Base-by-base conservation (phyloP, 2,888 invertebrate species). In the Drosophila limbata region DNA sequence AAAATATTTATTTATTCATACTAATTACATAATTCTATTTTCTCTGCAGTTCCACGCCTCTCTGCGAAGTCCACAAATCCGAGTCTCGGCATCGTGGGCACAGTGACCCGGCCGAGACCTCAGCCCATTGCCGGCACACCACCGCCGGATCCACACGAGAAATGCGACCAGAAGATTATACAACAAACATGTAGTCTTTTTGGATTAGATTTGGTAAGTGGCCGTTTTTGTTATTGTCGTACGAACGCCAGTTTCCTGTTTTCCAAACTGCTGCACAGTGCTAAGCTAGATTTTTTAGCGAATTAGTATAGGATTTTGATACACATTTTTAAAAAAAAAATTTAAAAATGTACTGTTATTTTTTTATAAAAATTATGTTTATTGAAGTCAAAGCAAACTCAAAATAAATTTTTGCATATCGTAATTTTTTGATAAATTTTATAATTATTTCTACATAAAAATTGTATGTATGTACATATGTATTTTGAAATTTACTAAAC, bases 101-200 rank as follows among this genome's bases (percentile, higher is more conserved):
- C 93, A 37, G 93, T 94, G 52, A 94, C 95, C n/a, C 93, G 97
- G 63, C 97, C 97, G 0, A 94, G 97, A 77, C 97, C 98, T 2
- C 97, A 97, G 85, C 97, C 98, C 31, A 97, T 98, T 84, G 96
- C 97, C 17, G 97, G 97, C 68, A 97, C 97, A 19, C 97, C 97
- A 31, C 97, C 97, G 3, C 96, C 96, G 33, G 97, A 97, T 90
- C 95, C 95, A 13, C 94, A 95, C 85, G 97, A 97, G 92, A 96
- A 97, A 93, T 97, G 97, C 92, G 97, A 97, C 93, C 95, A 96
- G 63, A 96, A 96, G 92, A 96, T 97, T 91, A 97, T 97, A 82
- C 97, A 97, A 91, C 96, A 97, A 90, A 97, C 98, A 25, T 98
- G 98, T 92, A 96, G 96, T 72, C 94, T 98, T 51, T 97, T 97